Conservation (phyloP, 53 echinoderm and acorn worm species). For the Arbacia lixula region DNA sequence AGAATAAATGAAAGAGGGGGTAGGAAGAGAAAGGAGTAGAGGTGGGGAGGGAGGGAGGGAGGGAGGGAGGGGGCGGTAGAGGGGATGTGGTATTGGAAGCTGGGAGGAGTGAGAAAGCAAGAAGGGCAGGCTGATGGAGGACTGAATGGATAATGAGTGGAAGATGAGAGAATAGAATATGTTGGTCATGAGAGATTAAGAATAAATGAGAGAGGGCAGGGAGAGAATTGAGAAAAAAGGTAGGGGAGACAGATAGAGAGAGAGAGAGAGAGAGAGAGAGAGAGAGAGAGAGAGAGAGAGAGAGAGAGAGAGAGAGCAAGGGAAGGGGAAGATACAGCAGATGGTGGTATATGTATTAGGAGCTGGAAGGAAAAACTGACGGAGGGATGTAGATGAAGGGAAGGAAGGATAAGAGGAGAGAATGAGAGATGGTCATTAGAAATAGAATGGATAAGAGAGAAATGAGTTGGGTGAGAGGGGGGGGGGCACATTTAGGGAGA, state of each 20-base stretch:
- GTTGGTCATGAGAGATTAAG: slow-evolving; percentile 1
- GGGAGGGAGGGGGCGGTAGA: background rate
- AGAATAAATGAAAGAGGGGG: background rate
- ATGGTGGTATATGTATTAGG: no score
- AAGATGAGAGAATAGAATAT: background rate
- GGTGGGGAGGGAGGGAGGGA: background rate
- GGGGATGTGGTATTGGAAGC: background rate
- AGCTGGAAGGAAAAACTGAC: no score
- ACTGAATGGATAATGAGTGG: background rate
- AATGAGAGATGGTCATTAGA: no score
- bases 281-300: background rate
- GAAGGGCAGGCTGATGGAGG: background rate
- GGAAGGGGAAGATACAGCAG: no score
- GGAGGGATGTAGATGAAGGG: no score
- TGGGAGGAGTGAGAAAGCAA: background rate
- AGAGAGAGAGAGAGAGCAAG: background rate
- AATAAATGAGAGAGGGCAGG: background rate
- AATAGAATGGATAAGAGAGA: no score
- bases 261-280: background rate
- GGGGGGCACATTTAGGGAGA: no score
- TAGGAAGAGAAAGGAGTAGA: background rate
- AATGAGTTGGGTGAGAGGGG: no score
- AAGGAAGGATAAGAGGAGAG: no score
- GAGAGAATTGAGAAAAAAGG: background rate
- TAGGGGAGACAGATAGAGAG: background rate